phyloP scores from a whole-genome alignment of 2,797 vertebrate genomes.

The Crocidura indochinensis region DNA sequence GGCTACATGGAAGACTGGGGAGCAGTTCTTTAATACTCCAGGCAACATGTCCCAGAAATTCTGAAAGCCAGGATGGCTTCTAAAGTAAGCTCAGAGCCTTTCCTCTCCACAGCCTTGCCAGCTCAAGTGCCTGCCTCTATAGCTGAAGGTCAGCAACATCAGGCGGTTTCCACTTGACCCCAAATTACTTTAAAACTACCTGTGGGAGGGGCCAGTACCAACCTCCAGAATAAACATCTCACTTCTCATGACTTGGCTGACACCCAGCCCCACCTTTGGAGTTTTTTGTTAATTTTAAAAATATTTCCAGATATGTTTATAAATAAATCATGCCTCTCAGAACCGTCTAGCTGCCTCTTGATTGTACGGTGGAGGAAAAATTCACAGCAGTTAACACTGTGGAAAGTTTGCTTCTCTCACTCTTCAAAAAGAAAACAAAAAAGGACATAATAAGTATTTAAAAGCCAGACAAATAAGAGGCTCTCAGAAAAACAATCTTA shows the following conservation, averaged over 20 bases:
- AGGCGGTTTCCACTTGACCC: conserved; percentile 63
- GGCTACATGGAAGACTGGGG: background rate
- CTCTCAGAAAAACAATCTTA: conserved; percentile 60
- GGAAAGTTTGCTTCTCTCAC: conserved; percentile 68
- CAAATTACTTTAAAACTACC: conserved; percentile 46
- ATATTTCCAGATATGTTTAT: conserved; percentile 74
- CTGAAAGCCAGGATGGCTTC: background rate
- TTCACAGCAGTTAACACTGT: conserved; percentile 7
- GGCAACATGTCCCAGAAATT: conserved; percentile 16
- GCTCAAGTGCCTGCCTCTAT: background rate
- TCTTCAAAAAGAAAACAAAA: background rate
- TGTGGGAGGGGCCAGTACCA: background rate
- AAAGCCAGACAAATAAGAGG: conserved; percentile 50
- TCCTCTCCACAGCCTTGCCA: background rate
- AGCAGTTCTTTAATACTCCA: conserved; percentile 20
- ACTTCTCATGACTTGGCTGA: background rate
- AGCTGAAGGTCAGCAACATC: background rate
- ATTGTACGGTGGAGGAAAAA: conserved; percentile 34
- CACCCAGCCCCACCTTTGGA: conserved; percentile 53
- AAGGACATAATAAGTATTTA: conserved; percentile 13
- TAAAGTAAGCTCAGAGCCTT: background rate
- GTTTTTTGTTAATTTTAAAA: conserved; percentile 60
- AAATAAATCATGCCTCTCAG: conserved; percentile 61
- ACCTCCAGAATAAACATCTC: conserved; percentile 17
- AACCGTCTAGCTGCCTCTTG: conserved; percentile 18